A percentile compares a stretch with the other conserved stretches of the same genome.
phyloP scores from a whole-genome alignment of 2,113 vertebrate species.

The Pampusana beccarii region DNA sequence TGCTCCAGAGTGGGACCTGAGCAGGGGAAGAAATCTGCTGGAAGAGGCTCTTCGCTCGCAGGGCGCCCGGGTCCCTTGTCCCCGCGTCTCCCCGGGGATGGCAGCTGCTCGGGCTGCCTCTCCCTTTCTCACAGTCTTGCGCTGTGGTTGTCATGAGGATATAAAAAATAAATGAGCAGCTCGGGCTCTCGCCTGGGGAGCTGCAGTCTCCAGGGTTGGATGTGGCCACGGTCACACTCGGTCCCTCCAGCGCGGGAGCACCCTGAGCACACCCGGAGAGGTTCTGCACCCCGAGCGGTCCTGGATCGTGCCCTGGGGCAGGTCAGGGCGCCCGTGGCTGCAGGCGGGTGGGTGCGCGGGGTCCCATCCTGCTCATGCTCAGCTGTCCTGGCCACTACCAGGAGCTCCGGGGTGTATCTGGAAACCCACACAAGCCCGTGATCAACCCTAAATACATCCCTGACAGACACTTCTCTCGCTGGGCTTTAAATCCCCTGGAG shows the following conservation, averaged over 20 bases:
- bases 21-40: background rate
- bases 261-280: background rate
- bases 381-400: background rate
- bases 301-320: background rate
- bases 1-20: background rate
- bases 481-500: background rate
- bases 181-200: background rate
- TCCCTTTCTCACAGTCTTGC: background rate
- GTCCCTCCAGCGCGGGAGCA: accelerated
- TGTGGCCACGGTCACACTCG: accelerated
- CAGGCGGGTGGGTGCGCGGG: accelerated
- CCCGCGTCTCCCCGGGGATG: background rate
- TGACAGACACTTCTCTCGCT: background rate
- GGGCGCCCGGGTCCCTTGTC: background rate
- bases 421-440: accelerated
- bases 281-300: background rate
- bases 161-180: background rate
- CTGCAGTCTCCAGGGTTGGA: background rate
- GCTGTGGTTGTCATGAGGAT: background rate
- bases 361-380: background rate
- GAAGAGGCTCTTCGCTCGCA: background rate
- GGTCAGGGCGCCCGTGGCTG: background rate
- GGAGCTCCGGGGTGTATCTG: background rate
- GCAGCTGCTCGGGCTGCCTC: background rate
- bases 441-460: background rate